Base-by-base conservation (phyloP, 2,888 invertebrate genomes). In the Hydrotaea cyrtoneurina region DNA sequence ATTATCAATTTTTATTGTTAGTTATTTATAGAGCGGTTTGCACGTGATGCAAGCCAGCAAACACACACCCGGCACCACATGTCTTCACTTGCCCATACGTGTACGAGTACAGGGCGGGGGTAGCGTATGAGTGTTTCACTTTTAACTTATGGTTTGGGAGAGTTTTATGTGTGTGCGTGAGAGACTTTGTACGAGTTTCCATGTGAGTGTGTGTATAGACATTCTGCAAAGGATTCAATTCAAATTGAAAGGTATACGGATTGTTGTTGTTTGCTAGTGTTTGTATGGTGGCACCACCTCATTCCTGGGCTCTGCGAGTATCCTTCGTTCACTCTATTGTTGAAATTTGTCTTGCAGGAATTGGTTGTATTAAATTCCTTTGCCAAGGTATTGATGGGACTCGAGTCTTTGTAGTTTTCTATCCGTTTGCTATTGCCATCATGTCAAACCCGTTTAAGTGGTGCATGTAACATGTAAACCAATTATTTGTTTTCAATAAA, bases 1-100 rank as follows among this genome's bases (percentile, higher is more conserved):
- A 73, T 26, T 73, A 64, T 66, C 50, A 64, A 66, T 73, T 73
- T 73, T 79, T 73, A 72, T 79, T 79, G 62, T 39, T 46, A 53
- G 53, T 62, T n/a, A 39, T 69, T 55, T 71, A 78, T 78, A 59
- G 78, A 71, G 71, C 21, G 71, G 57, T 71, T 71, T 71, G 71
- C 78, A 78, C 71, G 71, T 71, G 71, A 78, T 71, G 43, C 50
- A 50, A n/a, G n/a, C n/a, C 50, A 15, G 0, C 50, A n/a, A 2
- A 4, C 50, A 43, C 43, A 8, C n/a, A 50, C 50, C 1, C 8
- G 8, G n/a, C 3, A 2, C 2, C 2, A 8, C 4, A 2, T 8
- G 43, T 2, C 2, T 13, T 7, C 10, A 13, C 43, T 8, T 8
- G 15, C 2, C 10, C 43, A 11, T 17, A 19, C 19, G 53, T 53